Evolutionary conservation across 2,888 invertebrate genomes (phyloP).

Genomic region (Pristionchus exspectatus): DNA sequence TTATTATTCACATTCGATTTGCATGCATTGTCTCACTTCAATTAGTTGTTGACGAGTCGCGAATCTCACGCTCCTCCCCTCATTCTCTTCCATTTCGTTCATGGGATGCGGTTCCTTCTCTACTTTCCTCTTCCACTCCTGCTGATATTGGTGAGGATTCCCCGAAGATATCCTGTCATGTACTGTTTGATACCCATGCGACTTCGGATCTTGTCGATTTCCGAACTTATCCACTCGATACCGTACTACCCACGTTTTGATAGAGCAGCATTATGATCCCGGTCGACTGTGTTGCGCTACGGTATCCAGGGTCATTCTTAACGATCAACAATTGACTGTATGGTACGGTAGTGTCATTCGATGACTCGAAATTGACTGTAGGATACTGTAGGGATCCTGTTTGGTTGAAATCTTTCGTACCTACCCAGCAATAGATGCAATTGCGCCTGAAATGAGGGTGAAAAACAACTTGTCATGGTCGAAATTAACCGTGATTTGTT

Average conservation of each 20-base stretch:
- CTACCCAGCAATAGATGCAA: neutral
- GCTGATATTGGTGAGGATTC: neutral
- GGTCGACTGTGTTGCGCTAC: too few relatives aligned
- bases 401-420: neutral
- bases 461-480: neutral
- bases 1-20: neutral
- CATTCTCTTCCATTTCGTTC: neutral
- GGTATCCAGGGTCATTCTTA: too few relatives aligned
- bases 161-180: neutral
- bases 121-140: neutral
- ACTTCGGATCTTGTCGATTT: too few relatives aligned
- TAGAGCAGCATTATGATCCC: too few relatives aligned
- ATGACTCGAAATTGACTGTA: neutral
- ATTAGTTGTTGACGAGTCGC: neutral
- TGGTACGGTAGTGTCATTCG: neutral
- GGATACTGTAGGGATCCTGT: neutral
- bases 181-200: too few relatives aligned
- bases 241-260: too few relatives aligned
- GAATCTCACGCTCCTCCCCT: neutral
- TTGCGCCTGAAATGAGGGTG: neutral
- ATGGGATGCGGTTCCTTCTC: constrained; percentile 15
- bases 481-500: neutral
- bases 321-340: neutral
- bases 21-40: neutral
- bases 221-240: too few relatives aligned